Evolutionary conservation across 2,888 invertebrate genomes (phyloP).

Genomic region (Sturmia bella): DNA sequence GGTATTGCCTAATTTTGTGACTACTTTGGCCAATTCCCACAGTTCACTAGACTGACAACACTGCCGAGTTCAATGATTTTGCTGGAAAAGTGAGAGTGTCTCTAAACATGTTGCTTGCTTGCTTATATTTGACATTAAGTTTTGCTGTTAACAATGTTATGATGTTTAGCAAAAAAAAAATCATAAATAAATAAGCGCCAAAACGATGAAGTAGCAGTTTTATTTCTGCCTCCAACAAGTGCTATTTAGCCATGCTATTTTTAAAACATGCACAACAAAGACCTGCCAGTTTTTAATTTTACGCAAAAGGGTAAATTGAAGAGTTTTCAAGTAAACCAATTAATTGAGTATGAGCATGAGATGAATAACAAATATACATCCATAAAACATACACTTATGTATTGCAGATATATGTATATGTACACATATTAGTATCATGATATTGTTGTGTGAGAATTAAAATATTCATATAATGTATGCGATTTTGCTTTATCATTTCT

Average conservation of each 20-base stretch:
- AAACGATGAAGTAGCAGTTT: conserved; percentile 9
- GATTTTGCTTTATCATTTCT: too few species aligned
- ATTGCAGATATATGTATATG: too few species aligned
- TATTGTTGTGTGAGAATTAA: too few species aligned
- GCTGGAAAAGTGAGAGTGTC: conserved; percentile 15
- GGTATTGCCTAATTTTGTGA: too few species aligned
- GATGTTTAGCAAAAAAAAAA: neutral
- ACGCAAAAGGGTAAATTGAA: neutral
- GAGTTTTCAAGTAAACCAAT: neutral
- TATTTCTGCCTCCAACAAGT: neutral
- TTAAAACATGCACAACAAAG: neutral
- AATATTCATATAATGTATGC: too few species aligned
- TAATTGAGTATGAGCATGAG: conserved; percentile 2
- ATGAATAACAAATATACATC: neutral
- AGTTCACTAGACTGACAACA: too few species aligned
- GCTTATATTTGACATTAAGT: neutral
- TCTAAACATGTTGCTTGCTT: conserved; percentile 4
- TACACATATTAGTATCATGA: too few species aligned
- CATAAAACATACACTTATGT: too few species aligned
- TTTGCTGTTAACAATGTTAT: neutral
- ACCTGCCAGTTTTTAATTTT: neutral
- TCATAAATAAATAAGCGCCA: neutral
- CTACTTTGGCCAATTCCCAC: too few species aligned
- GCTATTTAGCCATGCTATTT: neutral
- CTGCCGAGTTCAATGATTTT: conserved; percentile 24